Base-by-base conservation (phyloP, 2,113 vertebrate species). In the Campylomormyrus numenius region DNA sequence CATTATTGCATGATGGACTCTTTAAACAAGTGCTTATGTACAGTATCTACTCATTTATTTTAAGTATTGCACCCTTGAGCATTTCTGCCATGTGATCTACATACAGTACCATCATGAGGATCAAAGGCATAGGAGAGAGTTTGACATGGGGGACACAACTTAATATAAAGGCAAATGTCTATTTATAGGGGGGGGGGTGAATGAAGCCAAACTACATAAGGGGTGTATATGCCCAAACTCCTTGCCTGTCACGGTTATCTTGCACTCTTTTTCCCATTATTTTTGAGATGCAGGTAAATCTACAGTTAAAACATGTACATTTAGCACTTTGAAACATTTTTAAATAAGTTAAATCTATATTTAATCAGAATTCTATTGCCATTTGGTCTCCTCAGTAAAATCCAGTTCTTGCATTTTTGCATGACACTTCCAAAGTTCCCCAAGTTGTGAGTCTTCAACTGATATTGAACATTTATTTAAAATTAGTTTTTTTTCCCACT, bases 271-370 rank as follows among this genome's bases (percentile, higher is more conserved):
- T 94, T 94, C 56, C 91, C 90, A 94, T 93, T 92, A 92, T 92
- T 94, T 94, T 94, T 94, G 90, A 94, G 92, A 94, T 93, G 89
- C 90, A 93, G 93, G 91, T 94, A 93, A 93, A 92, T 95, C 92
- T 94, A 93, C 95, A 95, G 93, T 92, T 93, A 92, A 94, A 92
- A 93, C 88, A 94, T 93, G 94, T 94, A 94, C 93, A 94, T 96
- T 95, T 95, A 96, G 94, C 94, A 94, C 46, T 95, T 95, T 95
- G 95, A 94, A 95, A 93, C 92, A 93, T 93, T 94, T 24, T 95
- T 93, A 94, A 94, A 93, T 94, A 94, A 93, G 93, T 94, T 94
- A 94, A 93, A 93, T 93, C 92, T 92, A 93, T 92, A 90, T 70
- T 92, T 91, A 93, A 90, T 94, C 93, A 90, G 94, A 92, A 94